phyloP scores from a whole-genome alignment of 23 tunicate genomes.

The Botrylloides violaceus region DNA sequence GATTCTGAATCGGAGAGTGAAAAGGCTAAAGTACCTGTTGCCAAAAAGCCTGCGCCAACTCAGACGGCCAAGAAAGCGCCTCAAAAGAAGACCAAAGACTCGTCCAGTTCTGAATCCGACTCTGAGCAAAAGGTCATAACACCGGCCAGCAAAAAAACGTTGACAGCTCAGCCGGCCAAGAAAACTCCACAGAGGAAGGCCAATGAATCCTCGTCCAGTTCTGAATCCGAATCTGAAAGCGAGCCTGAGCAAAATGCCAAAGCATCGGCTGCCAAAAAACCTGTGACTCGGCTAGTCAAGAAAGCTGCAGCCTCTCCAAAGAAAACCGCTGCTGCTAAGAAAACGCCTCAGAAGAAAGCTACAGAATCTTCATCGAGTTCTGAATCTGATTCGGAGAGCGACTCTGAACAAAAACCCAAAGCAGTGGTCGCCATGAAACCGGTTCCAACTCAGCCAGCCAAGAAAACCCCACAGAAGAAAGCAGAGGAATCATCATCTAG shows the following conservation, averaged over 20 bases:
- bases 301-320: background rate
- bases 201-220: slow-evolving; percentile 1
- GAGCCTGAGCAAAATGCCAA: slow-evolving; percentile 1
- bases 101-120: background rate
- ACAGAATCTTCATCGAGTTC: background rate
- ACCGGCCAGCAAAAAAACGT: background rate
- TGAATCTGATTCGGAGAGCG: too few species aligned
- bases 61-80: too few species aligned
- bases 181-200: background rate
- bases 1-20: too few species aligned
- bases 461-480: too few species aligned
- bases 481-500: background rate
- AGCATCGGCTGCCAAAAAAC: background rate
- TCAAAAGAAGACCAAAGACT: background rate
- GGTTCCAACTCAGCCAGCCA: too few species aligned
- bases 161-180: background rate
- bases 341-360: background rate
- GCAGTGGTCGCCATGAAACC: too few species aligned
- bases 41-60: too few species aligned
- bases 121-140: background rate
- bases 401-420: too few species aligned
- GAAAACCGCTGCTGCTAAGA: background rate
- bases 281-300: background rate
- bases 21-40: too few species aligned
- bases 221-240: slow-evolving; percentile 4